phyloP scores from a whole-genome alignment of 2,888 invertebrate genomes.

The Tiliacea aurago region DNA sequence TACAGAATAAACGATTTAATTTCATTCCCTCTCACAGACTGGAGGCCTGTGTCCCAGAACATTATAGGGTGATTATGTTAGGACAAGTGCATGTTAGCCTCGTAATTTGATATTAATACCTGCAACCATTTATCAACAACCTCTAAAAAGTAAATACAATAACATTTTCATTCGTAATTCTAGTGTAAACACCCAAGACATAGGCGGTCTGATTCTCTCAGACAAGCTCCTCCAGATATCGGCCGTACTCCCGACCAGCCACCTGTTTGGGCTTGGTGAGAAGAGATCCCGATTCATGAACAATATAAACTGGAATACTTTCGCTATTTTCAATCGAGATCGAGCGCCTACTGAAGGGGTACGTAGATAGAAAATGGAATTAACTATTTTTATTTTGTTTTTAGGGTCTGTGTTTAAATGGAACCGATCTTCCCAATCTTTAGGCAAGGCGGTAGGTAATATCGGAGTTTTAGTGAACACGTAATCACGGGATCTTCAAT shows the following conservation, averaged over 20 bases:
- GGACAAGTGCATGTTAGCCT: too few relatives aligned
- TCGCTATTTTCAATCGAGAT: constrained; percentile 93
- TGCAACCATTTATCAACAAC: too few relatives aligned
- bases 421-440: not conserved
- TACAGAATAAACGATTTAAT: too few relatives aligned
- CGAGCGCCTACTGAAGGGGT: constrained; percentile 91
- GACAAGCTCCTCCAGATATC: constrained; percentile 94
- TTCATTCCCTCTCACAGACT: too few relatives aligned
- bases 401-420: not conserved
- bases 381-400: not conserved
- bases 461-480: not conserved
- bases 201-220: constrained; percentile 93
- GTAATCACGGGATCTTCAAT: not conserved
- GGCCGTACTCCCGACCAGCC: constrained; percentile 90
- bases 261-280: constrained; percentile 94
- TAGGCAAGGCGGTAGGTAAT: not conserved
- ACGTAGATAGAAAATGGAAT: not conserved
- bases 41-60: too few relatives aligned
- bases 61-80: too few relatives aligned
- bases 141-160: too few relatives aligned
- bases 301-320: constrained; percentile 92
- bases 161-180: constrained; percentile 56
- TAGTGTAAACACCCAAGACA: constrained; percentile 93
- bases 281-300: constrained; percentile 91
- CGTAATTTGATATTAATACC: too few relatives aligned